Base-by-base conservation (phyloP, 2,113 vertebrate species). In the Nematolebias whitei region DNA sequence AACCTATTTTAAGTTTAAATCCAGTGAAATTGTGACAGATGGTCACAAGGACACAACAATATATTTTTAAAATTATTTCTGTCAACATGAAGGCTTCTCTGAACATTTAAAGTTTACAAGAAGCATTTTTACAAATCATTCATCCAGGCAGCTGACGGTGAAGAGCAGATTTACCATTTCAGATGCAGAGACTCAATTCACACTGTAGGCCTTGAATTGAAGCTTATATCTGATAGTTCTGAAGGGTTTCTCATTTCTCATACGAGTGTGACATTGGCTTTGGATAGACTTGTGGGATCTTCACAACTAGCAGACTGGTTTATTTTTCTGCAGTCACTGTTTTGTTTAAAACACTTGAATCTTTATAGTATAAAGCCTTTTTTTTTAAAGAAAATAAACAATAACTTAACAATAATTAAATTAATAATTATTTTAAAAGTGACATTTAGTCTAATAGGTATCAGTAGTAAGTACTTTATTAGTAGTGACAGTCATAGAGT, bases 131-230 rank as follows among this genome's bases (percentile, higher is more conserved):
- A 72, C n/a, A 51, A 64, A 53, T 67, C 70, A 71, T 68, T 63
- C 54, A 63, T 71, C 76, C 48, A 81, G 51, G 52, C 60, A 72
- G 71, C 71, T 63, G 71, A 61, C 61, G 66, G 57, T 43, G 49
- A 66, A 20, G 19, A 64, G 58, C 54, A 32, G 62, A 64, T 71
- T 74, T 80, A 61, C 60, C 61, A 74, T 71, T 50, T 53, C 41
- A 51, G 59, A 50, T 14, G 5, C 39, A 69, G 50, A 56, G 56
- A 54, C 60, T 69, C 55, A 44, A 38, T 68, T 72, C 71, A 72
- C 68, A 45, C 49, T 32, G 61, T 58, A 52, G 50, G 29, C 63
- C 29, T 51, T 53, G 38, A 32, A 23, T 71, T 23, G 0, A 45
- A 41, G 52, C 56, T 63, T 23, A 40, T 59, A 67, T 78, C 70